Base-by-base conservation (phyloP, 2,113 vertebrate species). In the Microtus pennsylvanicus region DNA sequence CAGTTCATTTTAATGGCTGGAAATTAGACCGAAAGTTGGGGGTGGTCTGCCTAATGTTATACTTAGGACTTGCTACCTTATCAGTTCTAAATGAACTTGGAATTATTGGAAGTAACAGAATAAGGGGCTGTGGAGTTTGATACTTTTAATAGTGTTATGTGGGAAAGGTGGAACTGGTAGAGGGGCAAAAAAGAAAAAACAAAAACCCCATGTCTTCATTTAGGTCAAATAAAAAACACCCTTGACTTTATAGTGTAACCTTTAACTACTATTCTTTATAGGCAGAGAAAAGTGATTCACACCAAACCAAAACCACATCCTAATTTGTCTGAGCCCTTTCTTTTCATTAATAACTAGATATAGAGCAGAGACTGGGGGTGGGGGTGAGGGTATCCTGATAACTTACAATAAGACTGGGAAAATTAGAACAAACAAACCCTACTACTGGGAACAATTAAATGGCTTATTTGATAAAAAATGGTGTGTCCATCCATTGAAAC, bases 401-500 rank as follows among this genome's bases (percentile, higher is more conserved):
- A 98, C 98, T 97, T 97, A 98, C 89, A 98, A 45, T 94, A 97
- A 95, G 89, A 9, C 38, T 91, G 87, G 81, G 75, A 83, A 97
- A 97, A 96, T 87, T 47, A 97, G 70, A 97, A 98, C 97, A 98
- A 98, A 98, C 97, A 98, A 98, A 98, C 97, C 93, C 96, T 98
- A 98, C 98, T 98, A 97, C 97, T 98, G 92, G 98, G 98, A 98
- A 97, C 92, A 98, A 97, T 98, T 97, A 99, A 98, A 98, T 98
- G 98, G 98, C 98, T 99, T 99, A 98, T 98, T 98, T 99, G 98
- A 99, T 99, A 99, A 99, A 99, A 99, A 99, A 99, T 98, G 98
- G 98, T 99, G 99, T 99, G 99, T 99, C 99, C 99, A 98, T 99
- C 99, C 99, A 99, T 99, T 99, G 99, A 99, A 99, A 99, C 98